Base-by-base conservation (phyloP, 2,797 vertebrate species). In the Spinus pinus region DNA sequence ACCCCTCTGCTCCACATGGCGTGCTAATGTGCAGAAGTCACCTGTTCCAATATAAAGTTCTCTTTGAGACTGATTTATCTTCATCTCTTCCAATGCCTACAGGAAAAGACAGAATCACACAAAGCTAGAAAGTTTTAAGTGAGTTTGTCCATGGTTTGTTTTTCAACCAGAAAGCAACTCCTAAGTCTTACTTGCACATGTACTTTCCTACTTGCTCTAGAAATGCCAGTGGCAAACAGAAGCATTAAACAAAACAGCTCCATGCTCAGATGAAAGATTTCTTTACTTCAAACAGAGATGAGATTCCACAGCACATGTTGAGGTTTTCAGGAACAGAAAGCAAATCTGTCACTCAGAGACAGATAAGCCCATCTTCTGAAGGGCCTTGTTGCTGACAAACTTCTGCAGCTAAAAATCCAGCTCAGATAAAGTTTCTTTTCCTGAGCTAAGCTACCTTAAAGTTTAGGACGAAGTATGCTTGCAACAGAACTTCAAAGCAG, bases 241-340 rank as follows among this genome's bases (percentile, higher is more conserved):
- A 74, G 31, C 57, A 57, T 30, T 89, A 87, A 87, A 85, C 12
- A 72, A 56, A 93, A 46, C 12, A 80, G 49, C 16, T 57, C 64
- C 60, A 22, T 11, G n/a, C 69, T 60, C 57, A 91, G 71, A 60
- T 71, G 60, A 92, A 89, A 89, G 74, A 53, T 50, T 10, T 30
- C 60, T 75, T 73, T 33, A 77, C 74, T 93, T 95, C 67, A 85
- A 93, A 75, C 58, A 46, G 0, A 2, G 62, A 87, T 74, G 53
- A 92, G 57, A 93, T 77, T 90, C 73, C 74, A 86, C 49, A 88
- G 81, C n/a, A 47, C 37, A 47, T 46, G n/a, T 14, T 74, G 60
- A 17, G 47, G 78, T 92, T 94, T 74, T 71, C 53, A 81, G 65
- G 42, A 94, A 77, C 15, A 89, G 64, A 95, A 86, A 82, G 51